Conservation (phyloP, 2,888 invertebrate species). For the Ennomos erosarius region DNA sequence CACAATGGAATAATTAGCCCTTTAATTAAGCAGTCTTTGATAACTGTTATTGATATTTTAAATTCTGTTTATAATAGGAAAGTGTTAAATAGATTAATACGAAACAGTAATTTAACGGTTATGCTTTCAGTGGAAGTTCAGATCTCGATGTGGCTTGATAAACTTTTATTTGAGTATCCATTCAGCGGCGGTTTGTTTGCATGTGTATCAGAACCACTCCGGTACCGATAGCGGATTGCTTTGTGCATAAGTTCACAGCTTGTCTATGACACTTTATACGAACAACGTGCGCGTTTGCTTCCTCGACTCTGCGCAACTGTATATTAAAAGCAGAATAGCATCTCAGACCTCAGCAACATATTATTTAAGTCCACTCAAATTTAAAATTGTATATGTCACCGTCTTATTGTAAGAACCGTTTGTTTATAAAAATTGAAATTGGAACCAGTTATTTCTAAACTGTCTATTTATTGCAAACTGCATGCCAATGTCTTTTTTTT, state of each 20-base stretch:
- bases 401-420: too few species aligned
- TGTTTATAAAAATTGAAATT: too few species aligned
- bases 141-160: conserved; percentile 36
- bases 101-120: conserved; percentile 10
- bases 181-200: conserved; percentile 37
- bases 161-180: conserved; percentile 45
- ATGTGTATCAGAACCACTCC: conserved; percentile 52
- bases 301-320: conserved; percentile 46
- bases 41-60: conserved; percentile 21
- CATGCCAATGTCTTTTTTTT: too few species aligned
- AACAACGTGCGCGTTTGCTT: conserved; percentile 50
- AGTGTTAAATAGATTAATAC: conserved; percentile 4
- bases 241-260: conserved; percentile 54
- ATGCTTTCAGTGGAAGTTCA: conserved; percentile 9
- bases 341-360: neutral
- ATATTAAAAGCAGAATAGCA: conserved; percentile 12
- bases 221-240: conserved; percentile 52
- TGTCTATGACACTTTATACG: conserved; percentile 52
- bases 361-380: too few species aligned
- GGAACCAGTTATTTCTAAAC: too few species aligned
- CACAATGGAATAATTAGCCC: conserved; percentile 38
- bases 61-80: conserved; percentile 9
- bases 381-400: too few species aligned
- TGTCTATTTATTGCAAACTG: too few species aligned
- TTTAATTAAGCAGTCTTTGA: conserved; percentile 19